Conservation (phyloP, 2,888 invertebrate species). For the Conistra vaccinii region DNA sequence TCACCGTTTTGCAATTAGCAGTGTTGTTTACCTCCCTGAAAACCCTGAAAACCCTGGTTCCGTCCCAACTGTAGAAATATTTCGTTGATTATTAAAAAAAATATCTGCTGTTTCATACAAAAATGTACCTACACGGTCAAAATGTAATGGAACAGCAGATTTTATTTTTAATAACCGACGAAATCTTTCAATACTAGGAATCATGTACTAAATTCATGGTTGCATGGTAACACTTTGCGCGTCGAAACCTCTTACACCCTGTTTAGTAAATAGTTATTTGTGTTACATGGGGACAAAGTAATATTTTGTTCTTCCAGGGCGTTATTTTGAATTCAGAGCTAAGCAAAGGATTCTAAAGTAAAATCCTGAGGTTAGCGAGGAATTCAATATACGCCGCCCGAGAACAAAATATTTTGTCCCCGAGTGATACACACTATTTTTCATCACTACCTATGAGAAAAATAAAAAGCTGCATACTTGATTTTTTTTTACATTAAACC, state of each 20-base stretch:
- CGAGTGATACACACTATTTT: too few species aligned
- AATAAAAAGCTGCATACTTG: too few species aligned
- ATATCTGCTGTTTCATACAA: neutral
- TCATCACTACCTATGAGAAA: too few species aligned
- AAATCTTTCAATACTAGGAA: neutral
- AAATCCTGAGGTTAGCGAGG: too few species aligned
- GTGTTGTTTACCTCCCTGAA: neutral
- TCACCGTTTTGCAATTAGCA: constrained; percentile 10
- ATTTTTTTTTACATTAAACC: too few species aligned
- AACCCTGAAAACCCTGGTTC: too few species aligned
- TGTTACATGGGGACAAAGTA: too few species aligned
- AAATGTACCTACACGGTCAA: neutral
- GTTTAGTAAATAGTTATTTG: neutral
- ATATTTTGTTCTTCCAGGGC: too few species aligned
- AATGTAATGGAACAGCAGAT: neutral
- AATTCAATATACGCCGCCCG: too few species aligned
- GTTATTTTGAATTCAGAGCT: too few species aligned
- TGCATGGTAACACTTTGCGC: neutral
- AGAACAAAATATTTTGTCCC: too few species aligned
- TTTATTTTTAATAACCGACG: neutral
- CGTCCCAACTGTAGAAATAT: neutral
- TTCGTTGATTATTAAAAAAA: neutral
- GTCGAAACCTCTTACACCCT: neutral
- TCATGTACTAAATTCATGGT: neutral
- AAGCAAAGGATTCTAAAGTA: too few species aligned